A percentile compares a stretch with the other conserved stretches of the same genome.
phyloP scores from a whole-genome alignment of 1,140 invertebrate genomes.

The Papilio helenus region DNA sequence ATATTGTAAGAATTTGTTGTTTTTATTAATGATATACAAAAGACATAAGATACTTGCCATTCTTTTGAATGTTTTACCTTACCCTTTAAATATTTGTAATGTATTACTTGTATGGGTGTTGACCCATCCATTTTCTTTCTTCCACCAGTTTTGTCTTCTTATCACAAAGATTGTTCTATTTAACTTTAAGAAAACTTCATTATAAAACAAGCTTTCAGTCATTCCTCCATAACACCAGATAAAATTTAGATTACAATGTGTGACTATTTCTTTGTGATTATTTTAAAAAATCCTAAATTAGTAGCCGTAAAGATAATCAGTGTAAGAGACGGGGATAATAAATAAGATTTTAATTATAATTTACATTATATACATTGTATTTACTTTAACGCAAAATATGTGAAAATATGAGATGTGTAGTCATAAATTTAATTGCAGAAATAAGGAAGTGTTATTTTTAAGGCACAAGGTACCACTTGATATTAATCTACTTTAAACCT shows the following conservation, averaged over 20 bases:
- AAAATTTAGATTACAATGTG: not conserved
- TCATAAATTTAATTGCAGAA: not conserved
- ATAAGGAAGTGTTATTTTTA: not conserved
- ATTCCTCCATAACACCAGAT: not conserved
- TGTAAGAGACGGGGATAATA: not conserved
- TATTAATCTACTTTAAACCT: too few relatives aligned
- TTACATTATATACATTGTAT: not conserved
- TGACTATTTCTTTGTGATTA: not conserved
- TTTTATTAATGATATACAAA: constrained; percentile 28
- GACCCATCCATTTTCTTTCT: too few relatives aligned
- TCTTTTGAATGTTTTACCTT: constrained; percentile 15
- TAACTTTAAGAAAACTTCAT: too few relatives aligned
- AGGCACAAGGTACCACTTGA: too few relatives aligned
- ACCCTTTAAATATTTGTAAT: not conserved
- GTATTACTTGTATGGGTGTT: not conserved
- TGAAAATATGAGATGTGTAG: not conserved
- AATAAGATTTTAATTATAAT: not conserved
- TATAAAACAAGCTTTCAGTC: too few relatives aligned
- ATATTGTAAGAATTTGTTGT: constrained; percentile 31
- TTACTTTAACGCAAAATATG: not conserved
- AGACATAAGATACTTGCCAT: not conserved
- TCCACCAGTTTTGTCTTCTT: too few relatives aligned
- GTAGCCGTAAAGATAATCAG: not conserved
- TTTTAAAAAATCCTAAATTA: not conserved
- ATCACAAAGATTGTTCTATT: too few relatives aligned